A percentile compares a stretch with the other conserved stretches of the same genome.
Conservation (phyloP, 2,888 invertebrate species). For the Uloborus plumipes region DNA sequence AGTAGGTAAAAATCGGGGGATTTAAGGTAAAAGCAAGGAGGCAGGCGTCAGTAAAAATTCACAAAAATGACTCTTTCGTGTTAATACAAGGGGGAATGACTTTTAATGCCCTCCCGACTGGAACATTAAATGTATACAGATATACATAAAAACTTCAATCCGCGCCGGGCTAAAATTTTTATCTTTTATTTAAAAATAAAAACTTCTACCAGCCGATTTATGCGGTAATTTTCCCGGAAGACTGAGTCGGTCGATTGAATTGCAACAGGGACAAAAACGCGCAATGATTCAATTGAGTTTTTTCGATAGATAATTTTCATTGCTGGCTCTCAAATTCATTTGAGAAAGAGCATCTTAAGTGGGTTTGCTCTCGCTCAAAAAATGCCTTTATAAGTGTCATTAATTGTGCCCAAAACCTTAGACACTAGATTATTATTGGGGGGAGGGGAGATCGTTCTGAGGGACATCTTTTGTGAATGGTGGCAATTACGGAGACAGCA, state of each 20-base stretch:
- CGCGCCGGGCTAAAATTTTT: background rate
- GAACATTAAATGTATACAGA: conserved; percentile 15
- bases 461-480: too few relatives aligned
- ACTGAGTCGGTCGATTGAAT: too few relatives aligned
- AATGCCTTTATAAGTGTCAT: conserved; percentile 10
- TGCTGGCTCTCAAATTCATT: conserved; percentile 19
- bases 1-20: conserved; percentile 53
- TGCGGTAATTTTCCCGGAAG: conserved; percentile 13
- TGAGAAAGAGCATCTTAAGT: conserved; percentile 16
- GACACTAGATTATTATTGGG: background rate
- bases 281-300: conserved; percentile 2
- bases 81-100: conserved; percentile 35
- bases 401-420: conserved; percentile 20
- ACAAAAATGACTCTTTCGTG: conserved; percentile 20
- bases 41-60: conserved; percentile 11
- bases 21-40: conserved; percentile 2
- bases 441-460: too few relatives aligned
- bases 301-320: background rate
- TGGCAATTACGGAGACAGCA: too few relatives aligned
- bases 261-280: too few relatives aligned
- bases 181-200: too few relatives aligned
- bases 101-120: conserved; percentile 19
- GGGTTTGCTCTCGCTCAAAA: too few relatives aligned
- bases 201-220: background rate
- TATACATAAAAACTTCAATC: conserved; percentile 24